phyloP scores from a whole-genome alignment of 53 echinoderm and acorn worm genomes.

The Antedon mediterranea region DNA sequence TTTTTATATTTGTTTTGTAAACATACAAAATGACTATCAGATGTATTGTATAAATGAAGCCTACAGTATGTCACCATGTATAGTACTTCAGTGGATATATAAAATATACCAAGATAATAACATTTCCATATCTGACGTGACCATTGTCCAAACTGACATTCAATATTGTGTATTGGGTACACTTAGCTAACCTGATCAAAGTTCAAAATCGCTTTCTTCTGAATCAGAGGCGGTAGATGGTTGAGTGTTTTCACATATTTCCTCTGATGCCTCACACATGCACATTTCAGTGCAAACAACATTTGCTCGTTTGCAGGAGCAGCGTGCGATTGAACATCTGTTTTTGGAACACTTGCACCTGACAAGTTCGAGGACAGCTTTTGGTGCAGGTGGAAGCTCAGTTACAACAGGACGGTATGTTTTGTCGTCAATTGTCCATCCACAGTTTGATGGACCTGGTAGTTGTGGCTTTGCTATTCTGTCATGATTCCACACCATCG shows the following conservation, averaged over 20 bases:
- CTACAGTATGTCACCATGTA: no score
- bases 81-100: no score
- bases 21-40: no score
- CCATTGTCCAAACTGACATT: no score
- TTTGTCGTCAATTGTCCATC: slow-evolving; percentile 4
- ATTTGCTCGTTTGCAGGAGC: slow-evolving; percentile 4
- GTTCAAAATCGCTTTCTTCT: no score
- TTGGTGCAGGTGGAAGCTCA: slow-evolving; percentile 2
- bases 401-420: slow-evolving; percentile 2
- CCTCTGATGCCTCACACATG: background rate
- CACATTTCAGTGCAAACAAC: slow-evolving; percentile 4
- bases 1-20: no score
- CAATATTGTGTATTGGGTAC: no score
- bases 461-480: background rate
- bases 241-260: background rate
- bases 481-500: slow-evolving; percentile 18
- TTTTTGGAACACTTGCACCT: slow-evolving; percentile 3
- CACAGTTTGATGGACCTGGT: slow-evolving; percentile 7
- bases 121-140: no score
- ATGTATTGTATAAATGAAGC: no score
- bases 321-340: background rate
- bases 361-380: background rate
- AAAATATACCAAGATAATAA: no score
- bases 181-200: no score
- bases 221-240: no score